Evolutionary conservation across 2,888 invertebrate genomes (phyloP).

Genomic region (Papilio elwesi): DNA sequence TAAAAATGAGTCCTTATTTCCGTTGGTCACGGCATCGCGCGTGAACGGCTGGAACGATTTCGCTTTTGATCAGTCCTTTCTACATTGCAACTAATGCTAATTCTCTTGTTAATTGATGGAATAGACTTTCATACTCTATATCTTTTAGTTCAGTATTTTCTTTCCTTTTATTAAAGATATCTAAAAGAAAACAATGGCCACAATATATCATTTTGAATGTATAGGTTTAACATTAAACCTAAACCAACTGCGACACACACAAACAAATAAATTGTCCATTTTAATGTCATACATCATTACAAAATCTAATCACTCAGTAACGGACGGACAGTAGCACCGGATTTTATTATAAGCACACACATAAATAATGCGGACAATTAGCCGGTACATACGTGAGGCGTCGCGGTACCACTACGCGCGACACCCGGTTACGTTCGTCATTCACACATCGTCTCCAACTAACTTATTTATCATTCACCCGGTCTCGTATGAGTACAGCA

Average conservation of each 20-base stretch:
- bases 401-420: constrained; percentile 17
- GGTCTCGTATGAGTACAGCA: not conserved
- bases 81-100: too few species aligned
- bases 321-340: constrained; percentile 29
- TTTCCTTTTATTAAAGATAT: too few species aligned
- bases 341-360: constrained; percentile 19
- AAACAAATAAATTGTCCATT: not conserved
- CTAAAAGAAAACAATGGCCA: too few species aligned
- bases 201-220: not conserved
- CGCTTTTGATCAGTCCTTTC: too few species aligned
- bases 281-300: not conserved
- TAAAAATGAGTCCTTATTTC: too few species aligned
- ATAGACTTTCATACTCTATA: too few species aligned
- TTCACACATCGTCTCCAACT: not conserved
- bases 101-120: too few species aligned
- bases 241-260: not conserved
- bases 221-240: not conserved
- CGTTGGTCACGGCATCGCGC: too few species aligned
- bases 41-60: too few species aligned
- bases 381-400: constrained; percentile 21
- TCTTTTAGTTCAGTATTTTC: too few species aligned
- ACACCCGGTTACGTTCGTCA: constrained; percentile 12
- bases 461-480: not conserved
- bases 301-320: constrained; percentile 29
- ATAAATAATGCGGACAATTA: constrained; percentile 37